These are phyloP conservation scores for Centropristis striata DNA, from an alignment of 2,113 vertebrate species.

Conservation along the genomic window DNA sequence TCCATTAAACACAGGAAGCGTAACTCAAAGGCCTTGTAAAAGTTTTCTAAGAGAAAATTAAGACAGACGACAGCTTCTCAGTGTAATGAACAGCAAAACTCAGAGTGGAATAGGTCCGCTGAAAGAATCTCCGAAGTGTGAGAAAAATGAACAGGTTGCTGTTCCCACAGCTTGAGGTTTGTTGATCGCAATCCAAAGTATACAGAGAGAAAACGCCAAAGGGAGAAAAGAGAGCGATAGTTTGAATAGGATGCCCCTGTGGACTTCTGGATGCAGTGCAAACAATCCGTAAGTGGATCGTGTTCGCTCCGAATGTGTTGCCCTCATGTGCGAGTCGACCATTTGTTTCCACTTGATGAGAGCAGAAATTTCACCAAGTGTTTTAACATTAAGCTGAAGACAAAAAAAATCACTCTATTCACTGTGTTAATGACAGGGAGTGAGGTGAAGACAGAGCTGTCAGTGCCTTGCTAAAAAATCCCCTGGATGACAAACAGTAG, in stretches of 20 bases:
- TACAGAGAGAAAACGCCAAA: slow-evolving; percentile 38
- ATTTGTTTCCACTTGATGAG: slow-evolving; percentile 33
- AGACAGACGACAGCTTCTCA: slow-evolving; percentile 19
- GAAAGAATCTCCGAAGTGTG: slow-evolving; percentile 52
- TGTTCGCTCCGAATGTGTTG: slow-evolving; percentile 10
- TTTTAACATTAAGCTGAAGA: slow-evolving; percentile 3
- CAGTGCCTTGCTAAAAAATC: slow-evolving; percentile 49
- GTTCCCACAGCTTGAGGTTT: slow-evolving; percentile 60
- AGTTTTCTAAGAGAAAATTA: slow-evolving; percentile 37
- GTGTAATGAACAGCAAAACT: slow-evolving; percentile 19
- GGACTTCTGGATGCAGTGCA: slow-evolving; percentile 56
- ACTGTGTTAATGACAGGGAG: slow-evolving; percentile 28
- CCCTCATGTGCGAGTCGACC: background rate
- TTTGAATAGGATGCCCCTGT: slow-evolving; percentile 55
- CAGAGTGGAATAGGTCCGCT: background rate
- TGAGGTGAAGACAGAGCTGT: slow-evolving; percentile 53
- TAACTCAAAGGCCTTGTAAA: slow-evolving; percentile 66
- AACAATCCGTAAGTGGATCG: slow-evolving; percentile 43
- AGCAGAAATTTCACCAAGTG: slow-evolving; percentile 28
- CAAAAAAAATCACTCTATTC: background rate
- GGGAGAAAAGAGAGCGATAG: slow-evolving; percentile 44
- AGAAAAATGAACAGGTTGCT: slow-evolving; percentile 63
- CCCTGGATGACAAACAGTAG: slow-evolving; percentile 40
- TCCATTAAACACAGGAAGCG: slow-evolving; percentile 75
- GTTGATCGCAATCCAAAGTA: slow-evolving; percentile 63